A percentile compares a stretch with the other conserved stretches of the same genome.
These are phyloP conservation scores for Artemia franciscana DNA, from an alignment of 1,140 invertebrate genomes.

Conservation along the genomic window DNA sequence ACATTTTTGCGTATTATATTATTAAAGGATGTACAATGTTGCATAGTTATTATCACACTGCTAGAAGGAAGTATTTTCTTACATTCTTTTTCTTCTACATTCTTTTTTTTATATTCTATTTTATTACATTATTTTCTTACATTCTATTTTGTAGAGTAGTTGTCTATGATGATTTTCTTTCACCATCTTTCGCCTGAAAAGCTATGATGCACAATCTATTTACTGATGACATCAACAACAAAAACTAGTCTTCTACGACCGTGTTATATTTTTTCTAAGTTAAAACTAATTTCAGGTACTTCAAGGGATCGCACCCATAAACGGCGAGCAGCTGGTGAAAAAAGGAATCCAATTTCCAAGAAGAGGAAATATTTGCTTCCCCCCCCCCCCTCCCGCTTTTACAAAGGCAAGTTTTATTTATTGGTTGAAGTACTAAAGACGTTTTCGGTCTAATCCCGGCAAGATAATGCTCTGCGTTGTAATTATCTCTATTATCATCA, in stretches of 20 bases:
- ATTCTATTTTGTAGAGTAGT: too few species aligned
- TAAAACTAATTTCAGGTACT: slow-evolving; percentile 47
- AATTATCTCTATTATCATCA: background rate
- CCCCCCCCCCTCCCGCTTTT: slow-evolving; percentile 84
- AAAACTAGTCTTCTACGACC: background rate
- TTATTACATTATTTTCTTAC: too few species aligned
- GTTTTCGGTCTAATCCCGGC: slow-evolving; percentile 2
- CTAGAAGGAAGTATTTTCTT: too few species aligned
- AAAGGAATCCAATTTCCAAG: slow-evolving; percentile 77
- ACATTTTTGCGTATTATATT: too few species aligned
- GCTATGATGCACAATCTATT: background rate
- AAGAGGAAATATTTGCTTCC: slow-evolving; percentile 99
- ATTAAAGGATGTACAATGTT: too few species aligned
- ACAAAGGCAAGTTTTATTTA: slow-evolving; percentile 55
- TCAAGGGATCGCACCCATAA: slow-evolving; percentile 98
- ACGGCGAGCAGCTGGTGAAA: slow-evolving; percentile 88
- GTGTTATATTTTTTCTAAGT: background rate
- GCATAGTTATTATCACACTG: too few species aligned
- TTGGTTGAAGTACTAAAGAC: too few species aligned
- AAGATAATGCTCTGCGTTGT: background rate
- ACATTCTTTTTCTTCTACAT: too few species aligned
- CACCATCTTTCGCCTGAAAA: background rate
- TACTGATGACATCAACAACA: background rate
- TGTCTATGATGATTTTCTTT: background rate
- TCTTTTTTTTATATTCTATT: too few species aligned